phyloP scores from a whole-genome alignment of 2,888 invertebrate genomes.

The Lutraria lutraria region DNA sequence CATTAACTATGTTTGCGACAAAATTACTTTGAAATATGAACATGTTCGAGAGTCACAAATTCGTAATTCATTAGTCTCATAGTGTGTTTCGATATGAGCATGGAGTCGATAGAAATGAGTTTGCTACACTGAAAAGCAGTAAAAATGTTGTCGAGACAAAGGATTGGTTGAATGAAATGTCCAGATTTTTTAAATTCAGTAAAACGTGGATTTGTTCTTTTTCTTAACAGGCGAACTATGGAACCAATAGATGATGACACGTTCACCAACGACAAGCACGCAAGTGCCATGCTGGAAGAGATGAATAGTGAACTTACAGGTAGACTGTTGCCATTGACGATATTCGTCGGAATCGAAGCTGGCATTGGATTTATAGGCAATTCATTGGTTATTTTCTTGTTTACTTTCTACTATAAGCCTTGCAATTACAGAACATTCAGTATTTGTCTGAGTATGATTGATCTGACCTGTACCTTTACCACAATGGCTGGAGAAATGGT shows the following conservation, averaged over 20 bases:
- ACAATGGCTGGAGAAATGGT: conserved; percentile 58
- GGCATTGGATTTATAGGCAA: conserved; percentile 50
- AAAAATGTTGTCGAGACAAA: too few species aligned
- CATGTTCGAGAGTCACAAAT: too few species aligned
- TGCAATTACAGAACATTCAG: conserved; percentile 56
- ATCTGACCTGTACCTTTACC: conserved; percentile 43
- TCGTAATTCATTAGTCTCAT: too few species aligned
- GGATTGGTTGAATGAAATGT: too few species aligned
- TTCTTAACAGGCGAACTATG: too few species aligned
- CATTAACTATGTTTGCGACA: too few species aligned
- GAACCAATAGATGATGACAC: background rate
- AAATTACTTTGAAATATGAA: too few species aligned
- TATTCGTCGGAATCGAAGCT: conserved; percentile 46
- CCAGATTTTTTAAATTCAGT: too few species aligned
- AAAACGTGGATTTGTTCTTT: too few species aligned
- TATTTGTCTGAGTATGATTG: conserved; percentile 41
- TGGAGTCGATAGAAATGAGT: too few species aligned
- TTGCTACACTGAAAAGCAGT: too few species aligned
- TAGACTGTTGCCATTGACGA: conserved; percentile 37
- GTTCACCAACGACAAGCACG: background rate
- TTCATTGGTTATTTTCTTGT: conserved; percentile 33
- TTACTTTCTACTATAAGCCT: conserved; percentile 28
- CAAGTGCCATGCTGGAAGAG: conserved; percentile 6
- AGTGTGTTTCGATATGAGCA: too few species aligned
- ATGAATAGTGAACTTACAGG: conserved; percentile 41